These are phyloP conservation scores for Palythoa grandiflora DNA, from an alignment of 92 coral and sea anemone genomes.

Conservation along the genomic window DNA sequence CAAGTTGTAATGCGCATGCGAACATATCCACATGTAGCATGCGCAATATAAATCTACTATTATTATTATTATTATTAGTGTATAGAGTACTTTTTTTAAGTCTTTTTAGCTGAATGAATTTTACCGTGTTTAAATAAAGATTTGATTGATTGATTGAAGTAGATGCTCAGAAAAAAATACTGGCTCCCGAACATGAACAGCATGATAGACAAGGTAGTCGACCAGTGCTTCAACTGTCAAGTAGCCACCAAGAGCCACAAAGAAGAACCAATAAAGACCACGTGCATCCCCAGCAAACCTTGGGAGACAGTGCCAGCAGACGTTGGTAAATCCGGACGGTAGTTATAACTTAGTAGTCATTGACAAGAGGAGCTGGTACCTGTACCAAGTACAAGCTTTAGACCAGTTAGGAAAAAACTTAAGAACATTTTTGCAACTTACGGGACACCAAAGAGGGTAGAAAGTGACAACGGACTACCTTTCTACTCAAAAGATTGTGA, in stretches of 20 bases:
- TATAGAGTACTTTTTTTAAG: no score
- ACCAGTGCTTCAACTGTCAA: conserved; percentile 55
- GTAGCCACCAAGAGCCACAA: conserved; percentile 55
- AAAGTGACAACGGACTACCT: conserved; percentile 73
- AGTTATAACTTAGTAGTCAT: conserved; percentile 70
- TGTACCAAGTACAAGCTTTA: conserved; percentile 54
- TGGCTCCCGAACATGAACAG: conserved; percentile 74
- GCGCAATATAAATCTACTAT: no score
- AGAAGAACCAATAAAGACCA: conserved; percentile 59
- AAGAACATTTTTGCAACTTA: conserved; percentile 64
- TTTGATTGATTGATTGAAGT: background rate
- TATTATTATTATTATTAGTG: no score
- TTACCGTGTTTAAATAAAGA: no score
- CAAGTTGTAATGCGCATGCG: no score
- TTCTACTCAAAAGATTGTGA: conserved; percentile 72
- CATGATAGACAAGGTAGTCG: conserved; percentile 60
- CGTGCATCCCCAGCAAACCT: conserved; percentile 57
- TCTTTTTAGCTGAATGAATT: no score
- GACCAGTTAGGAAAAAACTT: conserved; percentile 54
- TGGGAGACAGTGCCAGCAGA: conserved; percentile 64
- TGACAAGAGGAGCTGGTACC: conserved; percentile 70
- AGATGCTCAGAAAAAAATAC: conserved; percentile 61
- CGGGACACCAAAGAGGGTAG: conserved; percentile 67
- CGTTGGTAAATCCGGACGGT: conserved; percentile 66
- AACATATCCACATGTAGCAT: no score